Conservation (phyloP, 2,113 vertebrate species). For the Scopus umbretta region DNA sequence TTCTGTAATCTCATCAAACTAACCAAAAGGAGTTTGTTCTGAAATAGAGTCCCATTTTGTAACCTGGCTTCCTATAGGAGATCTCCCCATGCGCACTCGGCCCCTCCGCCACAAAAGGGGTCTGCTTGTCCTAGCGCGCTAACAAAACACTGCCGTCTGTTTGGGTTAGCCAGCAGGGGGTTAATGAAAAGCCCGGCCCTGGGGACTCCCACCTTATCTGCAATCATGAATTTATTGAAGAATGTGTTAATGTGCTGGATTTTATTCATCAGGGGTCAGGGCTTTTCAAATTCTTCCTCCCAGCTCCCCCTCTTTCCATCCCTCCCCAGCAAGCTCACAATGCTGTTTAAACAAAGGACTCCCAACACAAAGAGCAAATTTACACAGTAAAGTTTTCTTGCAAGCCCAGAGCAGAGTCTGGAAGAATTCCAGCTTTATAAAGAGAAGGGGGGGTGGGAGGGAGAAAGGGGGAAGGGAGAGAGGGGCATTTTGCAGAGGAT, state of each 20-base stretch:
- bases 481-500: slow-evolving; percentile 57
- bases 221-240: slow-evolving; percentile 71
- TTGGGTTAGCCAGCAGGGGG: slow-evolving; percentile 70
- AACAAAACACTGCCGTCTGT: slow-evolving; percentile 65
- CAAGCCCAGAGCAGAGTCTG: slow-evolving; percentile 84
- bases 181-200: slow-evolving; percentile 71
- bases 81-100: slow-evolving; percentile 11
- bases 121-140: slow-evolving; percentile 54
- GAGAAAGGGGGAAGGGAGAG: slow-evolving; percentile 58
- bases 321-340: slow-evolving; percentile 80
- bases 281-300: slow-evolving; percentile 80
- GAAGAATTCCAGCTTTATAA: slow-evolving; percentile 80
- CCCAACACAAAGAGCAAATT: slow-evolving; percentile 88
- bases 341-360: slow-evolving; percentile 87
- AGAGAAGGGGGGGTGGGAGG: slow-evolving; percentile 37
- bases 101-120: slow-evolving; percentile 52
- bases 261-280: slow-evolving; percentile 74
- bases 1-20: slow-evolving; percentile 63
- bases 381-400: slow-evolving; percentile 88
- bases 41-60: slow-evolving; percentile 56
- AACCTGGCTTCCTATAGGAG: slow-evolving; percentile 44
- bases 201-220: slow-evolving; percentile 69
- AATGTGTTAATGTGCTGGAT: slow-evolving; percentile 76
- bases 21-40: slow-evolving; percentile 62
- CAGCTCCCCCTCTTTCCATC: slow-evolving; percentile 63